Percentiles rank a stretch among this genome's conserved stretches.
phyloP scores from a whole-genome alignment of 2,113 vertebrate species.

The Eulacestoma nigropectus region DNA sequence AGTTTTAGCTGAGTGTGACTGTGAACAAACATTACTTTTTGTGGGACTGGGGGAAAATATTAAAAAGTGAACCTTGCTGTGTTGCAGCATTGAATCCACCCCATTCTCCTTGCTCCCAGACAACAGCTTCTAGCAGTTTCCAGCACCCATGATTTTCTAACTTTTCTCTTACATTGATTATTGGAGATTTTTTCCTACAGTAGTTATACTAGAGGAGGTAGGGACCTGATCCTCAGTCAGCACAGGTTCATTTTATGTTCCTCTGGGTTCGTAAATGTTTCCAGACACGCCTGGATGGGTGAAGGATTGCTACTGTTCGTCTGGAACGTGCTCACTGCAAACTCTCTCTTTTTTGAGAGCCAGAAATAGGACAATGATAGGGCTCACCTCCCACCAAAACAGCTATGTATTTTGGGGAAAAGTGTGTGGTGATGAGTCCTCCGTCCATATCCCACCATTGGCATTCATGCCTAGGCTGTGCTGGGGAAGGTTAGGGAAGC shows the following conservation, averaged over 20 bases:
- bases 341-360: background rate
- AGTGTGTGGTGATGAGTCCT: background rate
- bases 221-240: background rate
- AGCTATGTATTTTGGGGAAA: background rate
- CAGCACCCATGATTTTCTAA: background rate
- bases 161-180: background rate
- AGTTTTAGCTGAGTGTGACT: background rate
- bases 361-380: background rate
- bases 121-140: background rate
- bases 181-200: background rate
- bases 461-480: rapidly evolving
- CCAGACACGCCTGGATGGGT: background rate
- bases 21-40: background rate
- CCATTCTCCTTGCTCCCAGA: background rate
- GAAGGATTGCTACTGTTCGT: background rate
- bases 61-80: background rate
- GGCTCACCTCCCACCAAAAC: background rate
- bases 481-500: background rate
- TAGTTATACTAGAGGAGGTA: background rate
- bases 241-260: background rate
- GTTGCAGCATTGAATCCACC: background rate
- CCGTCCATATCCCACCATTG: rapidly evolving
- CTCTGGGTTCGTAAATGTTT: background rate
- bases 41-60: background rate
- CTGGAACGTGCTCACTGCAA: background rate